These are phyloP conservation scores for Orchestia grillus DNA, from an alignment of 1,140 invertebrate genomes.

Conservation along the genomic window DNA sequence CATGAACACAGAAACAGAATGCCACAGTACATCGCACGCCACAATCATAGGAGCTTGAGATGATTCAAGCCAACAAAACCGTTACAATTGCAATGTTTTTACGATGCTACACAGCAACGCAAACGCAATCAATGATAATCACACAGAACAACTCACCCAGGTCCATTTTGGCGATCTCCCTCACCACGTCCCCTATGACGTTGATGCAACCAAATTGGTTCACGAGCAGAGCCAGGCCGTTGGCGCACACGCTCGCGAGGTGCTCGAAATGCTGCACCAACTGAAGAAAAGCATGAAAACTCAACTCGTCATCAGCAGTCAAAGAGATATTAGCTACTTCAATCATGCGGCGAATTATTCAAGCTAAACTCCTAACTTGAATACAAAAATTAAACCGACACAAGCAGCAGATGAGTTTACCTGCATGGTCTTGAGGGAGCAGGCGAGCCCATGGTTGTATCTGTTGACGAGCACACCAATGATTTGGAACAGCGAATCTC, in stretches of 20 bases:
- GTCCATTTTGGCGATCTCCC: constrained; percentile 79
- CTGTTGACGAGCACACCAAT: constrained; percentile 84
- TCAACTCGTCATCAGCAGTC: not conserved
- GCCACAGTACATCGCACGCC: too few relatives aligned
- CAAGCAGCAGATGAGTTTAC: constrained; percentile 70
- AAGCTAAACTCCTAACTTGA: not conserved
- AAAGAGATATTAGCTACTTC: too few relatives aligned
- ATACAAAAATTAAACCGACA: not conserved
- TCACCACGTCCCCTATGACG: constrained; percentile 80
- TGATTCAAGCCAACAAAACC: not conserved
- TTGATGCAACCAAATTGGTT: constrained; percentile 77
- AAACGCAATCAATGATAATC: not conserved
- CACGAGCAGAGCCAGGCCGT: constrained; percentile 78
- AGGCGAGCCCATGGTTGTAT: constrained; percentile 82
- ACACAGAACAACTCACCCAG: constrained; percentile 69
- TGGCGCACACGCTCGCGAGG: constrained; percentile 78
- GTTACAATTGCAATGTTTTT: not conserved
- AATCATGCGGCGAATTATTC: too few relatives aligned
- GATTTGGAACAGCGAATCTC: constrained; percentile 82
- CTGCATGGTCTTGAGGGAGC: constrained; percentile 79
- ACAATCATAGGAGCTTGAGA: too few relatives aligned
- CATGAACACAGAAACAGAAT: too few relatives aligned
- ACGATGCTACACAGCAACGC: not conserved
- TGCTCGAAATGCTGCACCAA: constrained; percentile 82
- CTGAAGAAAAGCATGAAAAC: constrained; percentile 73